Conservation (phyloP, 1,140 invertebrate species). For the Euura saliciscinereae region DNA sequence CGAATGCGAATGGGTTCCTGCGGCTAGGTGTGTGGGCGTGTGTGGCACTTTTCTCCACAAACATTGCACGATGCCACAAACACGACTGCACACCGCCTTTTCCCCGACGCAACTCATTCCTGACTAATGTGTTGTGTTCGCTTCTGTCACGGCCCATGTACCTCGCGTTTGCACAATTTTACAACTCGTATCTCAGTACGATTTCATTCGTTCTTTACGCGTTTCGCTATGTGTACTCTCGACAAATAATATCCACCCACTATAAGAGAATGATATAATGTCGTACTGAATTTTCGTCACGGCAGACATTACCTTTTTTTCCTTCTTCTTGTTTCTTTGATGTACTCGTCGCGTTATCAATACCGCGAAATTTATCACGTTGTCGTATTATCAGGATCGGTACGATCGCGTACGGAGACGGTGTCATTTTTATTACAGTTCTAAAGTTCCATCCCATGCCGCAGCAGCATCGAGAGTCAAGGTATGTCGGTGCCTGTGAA, state of each 20-base stretch:
- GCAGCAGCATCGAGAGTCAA: background rate
- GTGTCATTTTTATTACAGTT: constrained; percentile 5
- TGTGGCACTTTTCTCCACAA: background rate
- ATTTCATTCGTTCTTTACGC: background rate
- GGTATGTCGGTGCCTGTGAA: background rate
- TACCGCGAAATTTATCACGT: no score
- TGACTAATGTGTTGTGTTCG: constrained; percentile 54
- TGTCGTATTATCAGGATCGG: no score
- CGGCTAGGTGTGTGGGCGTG: no score
- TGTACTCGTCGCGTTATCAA: no score
- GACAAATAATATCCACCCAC: constrained; percentile 2
- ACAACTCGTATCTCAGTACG: constrained; percentile 29
- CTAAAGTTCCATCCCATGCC: background rate
- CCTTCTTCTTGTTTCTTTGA: no score
- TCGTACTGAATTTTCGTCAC: no score
- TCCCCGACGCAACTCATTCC: constrained; percentile 44
- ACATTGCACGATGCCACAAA: constrained; percentile 2
- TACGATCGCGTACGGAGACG: no score
- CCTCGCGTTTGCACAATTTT: constrained; percentile 43
- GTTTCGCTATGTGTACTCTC: no score
- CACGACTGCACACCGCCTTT: constrained; percentile 10
- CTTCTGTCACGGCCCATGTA: constrained; percentile 48
- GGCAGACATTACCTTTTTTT: no score
- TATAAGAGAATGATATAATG: background rate
- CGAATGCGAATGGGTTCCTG: no score